Base-by-base conservation (phyloP, 2,797 vertebrate genomes). In the Smutsia gigantea region DNA sequence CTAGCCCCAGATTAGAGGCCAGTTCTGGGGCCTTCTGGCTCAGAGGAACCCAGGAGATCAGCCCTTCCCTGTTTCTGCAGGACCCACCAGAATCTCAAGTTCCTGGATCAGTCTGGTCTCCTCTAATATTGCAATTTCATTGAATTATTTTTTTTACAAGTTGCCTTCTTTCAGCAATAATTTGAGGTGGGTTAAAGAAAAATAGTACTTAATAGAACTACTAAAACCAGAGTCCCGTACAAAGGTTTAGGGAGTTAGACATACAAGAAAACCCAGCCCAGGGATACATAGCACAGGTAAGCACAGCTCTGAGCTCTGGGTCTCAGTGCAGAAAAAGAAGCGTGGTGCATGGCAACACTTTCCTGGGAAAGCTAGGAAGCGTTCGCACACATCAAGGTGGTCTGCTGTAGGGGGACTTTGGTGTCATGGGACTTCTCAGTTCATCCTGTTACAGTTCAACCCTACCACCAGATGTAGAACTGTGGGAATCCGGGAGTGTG, bases 111-210 rank as follows among this genome's bases (percentile, higher is more conserved):
- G 18, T 85, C 64, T 63, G 37, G 42, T 66, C 57, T 83, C 68
- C 69, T 92, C 34, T 84, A 51, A 92, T 42, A 90, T 53, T 31
- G 18, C 4, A 66, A 53, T 87, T 10, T 25, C 69, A 53, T 59
- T 78, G 46, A 66, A 34, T 8, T 42, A 75, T 42, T 15, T 37
- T 68, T 89, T 81, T 74, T 46, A n/a, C 51, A 81, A 87, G 27
- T 81, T 92, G 13, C 34, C 77, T 84, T 86, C 46, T 90, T 85
- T 42, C 25, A 92, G 46, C 18, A 86, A 87, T 92, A 81, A 92
- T 87, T 92, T 79, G 57, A 89, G 39, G 14, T 93, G 66, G 82
- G 19, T 87, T 69, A 61, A 2, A 31, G 34, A 68, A 84, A 86
- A 86, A 61, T 5, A 29, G 55, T 66, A 87, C 19, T 77, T 74